Conservation (phyloP, 2,888 invertebrate genomes). For the Anaspis maculata region DNA sequence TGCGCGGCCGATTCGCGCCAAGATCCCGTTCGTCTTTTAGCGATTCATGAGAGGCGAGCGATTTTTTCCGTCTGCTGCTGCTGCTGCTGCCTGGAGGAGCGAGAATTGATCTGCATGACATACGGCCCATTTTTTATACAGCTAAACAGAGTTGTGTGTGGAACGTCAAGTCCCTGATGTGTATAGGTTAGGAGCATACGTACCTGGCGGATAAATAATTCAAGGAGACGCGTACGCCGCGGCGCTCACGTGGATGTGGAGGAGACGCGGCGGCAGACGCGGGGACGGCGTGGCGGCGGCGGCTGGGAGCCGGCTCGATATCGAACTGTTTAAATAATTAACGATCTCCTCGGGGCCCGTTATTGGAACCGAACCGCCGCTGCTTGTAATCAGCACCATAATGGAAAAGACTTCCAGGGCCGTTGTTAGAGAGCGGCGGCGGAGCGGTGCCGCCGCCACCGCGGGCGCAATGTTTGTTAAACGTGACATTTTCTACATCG, state of each 20-base stretch:
- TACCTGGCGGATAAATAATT: constrained; percentile 18
- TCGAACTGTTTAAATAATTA: constrained; percentile 23
- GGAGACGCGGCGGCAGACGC: not conserved
- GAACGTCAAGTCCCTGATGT: too few species aligned
- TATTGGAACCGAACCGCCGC: constrained; percentile 15
- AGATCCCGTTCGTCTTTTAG: too few species aligned
- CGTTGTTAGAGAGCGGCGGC: constrained; percentile 3
- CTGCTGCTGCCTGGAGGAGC: too few species aligned
- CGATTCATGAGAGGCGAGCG: too few species aligned
- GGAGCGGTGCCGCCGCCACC: constrained; percentile 15
- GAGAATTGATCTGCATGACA: constrained; percentile 12
- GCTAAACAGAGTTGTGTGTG: too few species aligned
- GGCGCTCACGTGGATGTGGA: constrained; percentile 9
- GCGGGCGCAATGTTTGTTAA: constrained; percentile 27
- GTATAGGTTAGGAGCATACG: too few species aligned
- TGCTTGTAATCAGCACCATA: constrained; percentile 17
- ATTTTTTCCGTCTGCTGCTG: too few species aligned
- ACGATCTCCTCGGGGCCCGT: constrained; percentile 16
- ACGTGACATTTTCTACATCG: constrained; percentile 22
- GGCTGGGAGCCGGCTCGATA: constrained; percentile 13
- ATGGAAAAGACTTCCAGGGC: constrained; percentile 17
- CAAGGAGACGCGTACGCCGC: constrained; percentile 14
- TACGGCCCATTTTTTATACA: too few species aligned
- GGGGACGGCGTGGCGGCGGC: constrained; percentile 13
- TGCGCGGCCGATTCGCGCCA: too few species aligned